These are phyloP conservation scores for Dascillus cervinus DNA, from an alignment of 2,888 invertebrate species.

Conservation along the genomic window DNA sequence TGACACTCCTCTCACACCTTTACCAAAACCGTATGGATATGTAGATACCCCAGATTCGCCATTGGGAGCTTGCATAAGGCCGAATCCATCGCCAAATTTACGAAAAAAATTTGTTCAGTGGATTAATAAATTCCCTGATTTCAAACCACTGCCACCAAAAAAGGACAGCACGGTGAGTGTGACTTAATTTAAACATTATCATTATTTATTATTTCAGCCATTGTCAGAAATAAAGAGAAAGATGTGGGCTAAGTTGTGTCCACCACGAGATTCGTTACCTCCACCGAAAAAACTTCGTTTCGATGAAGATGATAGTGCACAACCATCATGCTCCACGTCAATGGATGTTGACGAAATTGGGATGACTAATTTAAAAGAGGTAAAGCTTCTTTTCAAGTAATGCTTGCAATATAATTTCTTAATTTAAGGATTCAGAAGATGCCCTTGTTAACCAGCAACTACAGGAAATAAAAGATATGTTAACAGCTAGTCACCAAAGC, in stretches of 20 bases:
- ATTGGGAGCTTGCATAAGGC: conserved; percentile 44
- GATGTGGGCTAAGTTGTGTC: conserved; percentile 37
- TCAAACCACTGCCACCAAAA: conserved; percentile 32
- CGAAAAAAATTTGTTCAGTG: conserved; percentile 46
- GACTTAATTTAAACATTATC: not conserved
- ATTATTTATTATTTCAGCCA: too few relatives aligned
- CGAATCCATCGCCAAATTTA: conserved; percentile 45
- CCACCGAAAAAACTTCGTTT: conserved; percentile 9
- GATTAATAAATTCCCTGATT: conserved; percentile 45
- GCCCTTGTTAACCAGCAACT: conserved; percentile 43
- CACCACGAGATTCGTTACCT: conserved; percentile 10
- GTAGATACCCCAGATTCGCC: conserved; percentile 51
- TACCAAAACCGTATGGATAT: conserved; percentile 33
- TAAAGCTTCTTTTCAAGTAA: not conserved
- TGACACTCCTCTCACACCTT: conserved; percentile 26
- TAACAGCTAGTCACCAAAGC: conserved; percentile 38
- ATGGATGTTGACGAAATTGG: not conserved
- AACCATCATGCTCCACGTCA: too few relatives aligned
- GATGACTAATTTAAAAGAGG: not conserved
- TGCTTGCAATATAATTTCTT: conserved; percentile 3
- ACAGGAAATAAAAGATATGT: conserved; percentile 45
- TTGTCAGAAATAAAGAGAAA: conserved; percentile 49
- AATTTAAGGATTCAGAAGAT: conserved; percentile 9
- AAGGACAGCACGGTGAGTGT: conserved; percentile 38
- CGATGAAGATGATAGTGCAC: conserved; percentile 1